Conservation (phyloP, 2,113 vertebrate species). For the Tragelaphus scriptus region DNA sequence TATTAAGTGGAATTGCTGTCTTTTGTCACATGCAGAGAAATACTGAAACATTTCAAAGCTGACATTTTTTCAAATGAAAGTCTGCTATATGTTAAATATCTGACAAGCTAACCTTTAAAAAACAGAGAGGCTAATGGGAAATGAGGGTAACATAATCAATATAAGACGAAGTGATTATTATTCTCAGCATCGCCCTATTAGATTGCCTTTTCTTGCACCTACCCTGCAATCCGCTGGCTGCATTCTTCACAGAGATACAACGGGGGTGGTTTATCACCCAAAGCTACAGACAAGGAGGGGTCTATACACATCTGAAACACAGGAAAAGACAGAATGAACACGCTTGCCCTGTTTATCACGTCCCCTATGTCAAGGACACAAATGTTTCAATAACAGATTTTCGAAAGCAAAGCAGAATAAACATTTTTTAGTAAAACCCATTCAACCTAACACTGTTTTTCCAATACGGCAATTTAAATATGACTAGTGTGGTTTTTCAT, state of each 20-base stretch:
- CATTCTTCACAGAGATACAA: constrained; percentile 98
- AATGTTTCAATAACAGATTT: background rate
- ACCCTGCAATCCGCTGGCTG: constrained; percentile 98
- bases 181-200: background rate
- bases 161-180: background rate
- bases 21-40: constrained; percentile 45
- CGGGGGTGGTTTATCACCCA: constrained; percentile 99
- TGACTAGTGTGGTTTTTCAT: background rate
- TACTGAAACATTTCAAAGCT: background rate
- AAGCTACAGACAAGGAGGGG: constrained; percentile 94
- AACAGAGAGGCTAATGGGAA: background rate
- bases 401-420: background rate
- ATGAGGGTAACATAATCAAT: background rate
- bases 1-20: constrained; percentile 37
- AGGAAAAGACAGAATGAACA: constrained; percentile 63
- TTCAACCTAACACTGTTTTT: background rate
- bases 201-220: constrained; percentile 59
- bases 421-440: constrained; percentile 1
- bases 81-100: background rate
- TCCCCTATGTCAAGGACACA: background rate
- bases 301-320: constrained; percentile 98
- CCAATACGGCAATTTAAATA: background rate
- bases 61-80: background rate
- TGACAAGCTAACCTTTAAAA: constrained; percentile 5
- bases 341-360: background rate